These are phyloP conservation scores for Eupithecia inturbata DNA, from an alignment of 2,888 invertebrate species.

Conservation along the genomic window DNA sequence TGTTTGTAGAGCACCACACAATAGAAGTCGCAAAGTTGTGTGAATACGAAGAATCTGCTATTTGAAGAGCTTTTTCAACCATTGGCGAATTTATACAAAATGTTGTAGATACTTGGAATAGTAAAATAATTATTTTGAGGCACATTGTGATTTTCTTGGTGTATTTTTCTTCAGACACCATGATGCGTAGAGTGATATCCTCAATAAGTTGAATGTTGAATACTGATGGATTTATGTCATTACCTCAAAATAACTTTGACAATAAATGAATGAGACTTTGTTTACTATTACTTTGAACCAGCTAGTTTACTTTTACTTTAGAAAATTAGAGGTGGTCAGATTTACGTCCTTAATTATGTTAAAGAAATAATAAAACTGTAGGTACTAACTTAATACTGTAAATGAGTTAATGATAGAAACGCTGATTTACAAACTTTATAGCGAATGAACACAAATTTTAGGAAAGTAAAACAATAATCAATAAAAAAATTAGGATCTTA, in stretches of 20 bases:
- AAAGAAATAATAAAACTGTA: too few species aligned
- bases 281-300: background rate
- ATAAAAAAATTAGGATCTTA: background rate
- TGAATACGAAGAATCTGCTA: slow-evolving; percentile 54
- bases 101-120: background rate
- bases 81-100: slow-evolving; percentile 23
- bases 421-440: background rate
- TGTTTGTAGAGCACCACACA: slow-evolving; percentile 48
- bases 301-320: slow-evolving; percentile 1
- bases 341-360: too few species aligned
- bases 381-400: background rate
- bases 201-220: background rate
- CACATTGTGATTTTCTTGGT: slow-evolving; percentile 4
- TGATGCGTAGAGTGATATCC: background rate
- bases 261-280: background rate
- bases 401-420: background rate
- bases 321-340: background rate
- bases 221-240: background rate
- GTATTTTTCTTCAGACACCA: background rate
- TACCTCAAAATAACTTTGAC: background rate
- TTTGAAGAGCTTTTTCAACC: slow-evolving; percentile 48
- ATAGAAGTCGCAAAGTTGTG: slow-evolving; percentile 51
- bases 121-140: background rate
- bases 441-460: background rate
- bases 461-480: background rate